Percentiles rank a stretch among this genome's conserved stretches.
Conservation (phyloP, 2,888 invertebrate genomes). For the Zelleria hepariella region DNA sequence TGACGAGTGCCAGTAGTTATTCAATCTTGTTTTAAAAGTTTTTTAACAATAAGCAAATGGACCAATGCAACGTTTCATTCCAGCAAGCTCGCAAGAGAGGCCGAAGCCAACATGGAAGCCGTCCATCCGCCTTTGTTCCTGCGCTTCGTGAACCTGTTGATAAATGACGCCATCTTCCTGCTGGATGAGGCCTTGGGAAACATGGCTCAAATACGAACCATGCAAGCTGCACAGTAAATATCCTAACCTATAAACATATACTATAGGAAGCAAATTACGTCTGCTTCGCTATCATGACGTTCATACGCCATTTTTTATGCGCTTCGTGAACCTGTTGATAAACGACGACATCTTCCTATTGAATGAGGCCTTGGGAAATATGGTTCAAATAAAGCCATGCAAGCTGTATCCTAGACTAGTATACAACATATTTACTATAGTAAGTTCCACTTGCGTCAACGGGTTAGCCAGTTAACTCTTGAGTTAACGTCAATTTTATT, state of each 20-base stretch:
- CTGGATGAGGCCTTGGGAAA: constrained; percentile 92
- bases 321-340: constrained; percentile 96
- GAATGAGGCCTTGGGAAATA: constrained; percentile 91
- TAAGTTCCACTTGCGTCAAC: too few species aligned
- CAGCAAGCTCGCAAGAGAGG: constrained; percentile 82
- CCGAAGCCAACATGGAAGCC: constrained; percentile 90
- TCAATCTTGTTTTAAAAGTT: too few species aligned
- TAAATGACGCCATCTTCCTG: constrained; percentile 97
- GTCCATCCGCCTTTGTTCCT: constrained; percentile 92
- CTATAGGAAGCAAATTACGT: background rate
- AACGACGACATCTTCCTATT: constrained; percentile 97
- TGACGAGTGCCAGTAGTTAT: too few species aligned
- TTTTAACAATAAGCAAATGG: too few species aligned
- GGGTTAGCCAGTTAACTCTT: too few species aligned
- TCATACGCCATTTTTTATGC: constrained; percentile 90
- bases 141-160: constrained; percentile 94
- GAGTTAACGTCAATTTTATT: too few species aligned
- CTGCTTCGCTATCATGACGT: too few species aligned
- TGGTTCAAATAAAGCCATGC: constrained; percentile 89
- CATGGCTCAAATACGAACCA: constrained; percentile 88
- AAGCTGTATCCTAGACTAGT: constrained; percentile 76
- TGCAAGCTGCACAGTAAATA: constrained; percentile 80
- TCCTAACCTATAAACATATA: background rate
- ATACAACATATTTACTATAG: background rate
- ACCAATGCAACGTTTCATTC: too few species aligned